phyloP scores from a whole-genome alignment of 2,888 invertebrate genomes.

The Pheosia gnoma region DNA sequence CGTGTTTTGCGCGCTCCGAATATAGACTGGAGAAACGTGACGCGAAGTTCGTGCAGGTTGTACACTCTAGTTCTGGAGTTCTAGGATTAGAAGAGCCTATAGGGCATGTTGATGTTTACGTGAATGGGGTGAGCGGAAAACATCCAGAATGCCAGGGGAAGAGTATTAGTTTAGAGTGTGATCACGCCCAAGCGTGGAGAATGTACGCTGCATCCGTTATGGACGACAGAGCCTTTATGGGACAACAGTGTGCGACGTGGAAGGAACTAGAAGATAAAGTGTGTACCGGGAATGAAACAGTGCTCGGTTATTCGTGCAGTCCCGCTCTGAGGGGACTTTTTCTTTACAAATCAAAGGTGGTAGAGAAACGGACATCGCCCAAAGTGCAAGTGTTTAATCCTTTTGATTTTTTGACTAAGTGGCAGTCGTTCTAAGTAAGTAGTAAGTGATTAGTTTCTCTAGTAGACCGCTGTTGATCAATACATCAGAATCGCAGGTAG shows the following conservation, averaged over 20 bases:
- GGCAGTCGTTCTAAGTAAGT: constrained; percentile 2
- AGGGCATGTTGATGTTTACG: constrained; percentile 72
- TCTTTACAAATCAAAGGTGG: constrained; percentile 55
- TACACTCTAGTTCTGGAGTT: constrained; percentile 71
- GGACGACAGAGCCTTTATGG: constrained; percentile 47
- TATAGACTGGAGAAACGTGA: constrained; percentile 55
- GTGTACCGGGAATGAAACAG: constrained; percentile 56
- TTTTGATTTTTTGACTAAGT: constrained; percentile 44
- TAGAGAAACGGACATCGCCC: constrained; percentile 25
- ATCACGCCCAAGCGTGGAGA: constrained; percentile 71
- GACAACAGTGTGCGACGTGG: constrained; percentile 57
- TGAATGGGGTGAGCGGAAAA: constrained; percentile 64
- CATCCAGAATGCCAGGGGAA: constrained; percentile 65
- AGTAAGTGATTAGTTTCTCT: not conserved
- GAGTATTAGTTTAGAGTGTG: constrained; percentile 65
- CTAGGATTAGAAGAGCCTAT: constrained; percentile 64
- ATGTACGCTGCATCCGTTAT: constrained; percentile 59
- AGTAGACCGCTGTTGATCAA: no score
- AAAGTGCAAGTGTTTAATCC: constrained; percentile 51
- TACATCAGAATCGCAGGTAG: not conserved
- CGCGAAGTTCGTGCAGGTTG: constrained; percentile 69
- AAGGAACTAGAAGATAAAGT: constrained; percentile 47
- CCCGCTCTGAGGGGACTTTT: constrained; percentile 53
- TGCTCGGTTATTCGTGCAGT: constrained; percentile 59
- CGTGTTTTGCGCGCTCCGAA: constrained; percentile 61